A percentile compares a stretch with the other conserved stretches of the same genome.
These are phyloP conservation scores for Eptesicus fuscus DNA, from an alignment of 2,113 vertebrate species.

Conservation along the genomic window DNA sequence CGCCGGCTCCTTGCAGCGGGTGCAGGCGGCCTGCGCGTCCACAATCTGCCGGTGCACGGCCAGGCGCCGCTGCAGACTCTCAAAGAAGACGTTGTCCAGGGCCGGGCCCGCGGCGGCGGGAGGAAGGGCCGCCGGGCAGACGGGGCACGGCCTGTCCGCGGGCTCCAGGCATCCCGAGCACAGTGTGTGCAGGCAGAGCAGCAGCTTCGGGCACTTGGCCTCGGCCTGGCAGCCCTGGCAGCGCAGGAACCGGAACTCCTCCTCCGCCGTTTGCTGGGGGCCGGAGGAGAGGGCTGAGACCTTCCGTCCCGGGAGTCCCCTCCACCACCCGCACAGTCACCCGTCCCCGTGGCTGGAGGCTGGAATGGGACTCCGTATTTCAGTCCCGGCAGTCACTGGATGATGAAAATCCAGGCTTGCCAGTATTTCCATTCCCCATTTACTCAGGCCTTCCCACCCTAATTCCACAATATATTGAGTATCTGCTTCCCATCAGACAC, in stretches of 20 bases:
- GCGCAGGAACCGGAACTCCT: constrained; percentile 76
- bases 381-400: neutral
- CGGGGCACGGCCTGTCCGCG: neutral
- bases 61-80: constrained; percentile 74
- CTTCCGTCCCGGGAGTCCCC: neutral
- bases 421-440: neutral
- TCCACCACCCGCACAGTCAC: neutral
- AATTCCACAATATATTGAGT: neutral
- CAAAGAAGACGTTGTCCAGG: constrained; percentile 79
- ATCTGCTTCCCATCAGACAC: neutral
- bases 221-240: constrained; percentile 74
- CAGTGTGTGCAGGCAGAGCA: constrained; percentile 80
- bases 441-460: neutral
- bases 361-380: neutral
- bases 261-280: neutral
- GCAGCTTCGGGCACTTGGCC: constrained; percentile 76
- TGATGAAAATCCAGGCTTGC: neutral
- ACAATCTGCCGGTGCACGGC: constrained; percentile 65
- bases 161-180: constrained; percentile 70
- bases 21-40: neutral
- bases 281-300: neutral
- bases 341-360: neutral
- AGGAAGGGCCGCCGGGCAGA: neutral
- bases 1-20: constrained; percentile 18
- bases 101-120: accelerated